These are phyloP conservation scores for Hippopotamyrus pictus DNA, from an alignment of 2,797 vertebrate genomes.

Conservation along the genomic window DNA sequence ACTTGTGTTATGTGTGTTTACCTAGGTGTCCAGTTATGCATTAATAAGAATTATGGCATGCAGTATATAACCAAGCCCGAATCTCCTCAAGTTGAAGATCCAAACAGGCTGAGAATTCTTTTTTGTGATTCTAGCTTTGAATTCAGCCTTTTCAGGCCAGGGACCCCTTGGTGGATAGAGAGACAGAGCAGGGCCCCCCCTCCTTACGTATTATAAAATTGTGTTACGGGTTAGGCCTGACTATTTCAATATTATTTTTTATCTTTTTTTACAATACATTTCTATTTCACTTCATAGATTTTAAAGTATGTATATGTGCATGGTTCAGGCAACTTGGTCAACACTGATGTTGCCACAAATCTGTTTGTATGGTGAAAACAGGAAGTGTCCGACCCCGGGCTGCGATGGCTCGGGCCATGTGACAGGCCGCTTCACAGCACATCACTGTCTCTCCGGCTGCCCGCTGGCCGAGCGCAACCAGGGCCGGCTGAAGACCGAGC, in stretches of 20 bases:
- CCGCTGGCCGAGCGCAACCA: constrained; percentile 93
- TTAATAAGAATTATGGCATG: not conserved
- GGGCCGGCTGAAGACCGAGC: constrained; percentile 78
- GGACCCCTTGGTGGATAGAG: not conserved
- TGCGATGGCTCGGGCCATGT: constrained; percentile 95
- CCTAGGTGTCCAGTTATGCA: not conserved
- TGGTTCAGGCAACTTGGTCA: not conserved
- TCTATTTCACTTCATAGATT: not conserved
- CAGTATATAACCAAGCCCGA: not conserved
- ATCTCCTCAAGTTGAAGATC: not conserved
- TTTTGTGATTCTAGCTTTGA: not conserved
- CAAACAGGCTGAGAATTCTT: not conserved
- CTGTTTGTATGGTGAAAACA: constrained; percentile 40
- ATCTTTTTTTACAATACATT: not conserved
- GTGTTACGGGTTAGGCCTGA: not conserved
- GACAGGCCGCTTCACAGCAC: constrained; percentile 92
- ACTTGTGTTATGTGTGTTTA: not conserved
- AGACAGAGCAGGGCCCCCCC: not conserved
- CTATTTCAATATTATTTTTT: not conserved
- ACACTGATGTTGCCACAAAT: not conserved
- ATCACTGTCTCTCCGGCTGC: constrained; percentile 96
- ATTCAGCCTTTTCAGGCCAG: not conserved
- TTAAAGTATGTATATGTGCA: not conserved
- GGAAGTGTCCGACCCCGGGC: constrained; percentile 96
- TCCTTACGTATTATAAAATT: not conserved